These are phyloP conservation scores for Drosophila arizonae DNA, from an alignment of 1,140 invertebrate genomes.

Conservation along the genomic window DNA sequence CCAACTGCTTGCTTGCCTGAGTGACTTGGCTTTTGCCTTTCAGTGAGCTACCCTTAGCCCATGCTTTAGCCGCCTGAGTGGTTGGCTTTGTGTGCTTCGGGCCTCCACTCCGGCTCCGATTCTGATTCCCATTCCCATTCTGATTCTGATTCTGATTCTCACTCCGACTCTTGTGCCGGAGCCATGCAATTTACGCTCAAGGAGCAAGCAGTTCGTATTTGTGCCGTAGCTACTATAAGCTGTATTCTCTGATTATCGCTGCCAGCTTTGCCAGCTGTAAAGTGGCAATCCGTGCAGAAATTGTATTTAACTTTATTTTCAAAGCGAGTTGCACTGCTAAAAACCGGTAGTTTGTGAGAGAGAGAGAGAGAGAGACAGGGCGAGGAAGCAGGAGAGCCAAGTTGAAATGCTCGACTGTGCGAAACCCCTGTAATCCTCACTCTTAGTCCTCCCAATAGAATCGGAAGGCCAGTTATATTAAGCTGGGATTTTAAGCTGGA, in stretches of 20 bases:
- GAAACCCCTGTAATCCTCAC: neutral
- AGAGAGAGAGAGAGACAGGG: no score
- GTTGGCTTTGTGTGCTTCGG: constrained; percentile 55
- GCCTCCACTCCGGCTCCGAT: constrained; percentile 16
- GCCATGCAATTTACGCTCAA: constrained; percentile 75
- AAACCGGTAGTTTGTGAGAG: constrained; percentile 16
- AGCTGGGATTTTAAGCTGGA: no score
- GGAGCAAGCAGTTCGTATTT: constrained; percentile 47
- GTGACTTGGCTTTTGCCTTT: constrained; percentile 63
- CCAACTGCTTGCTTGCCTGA: constrained; percentile 24
- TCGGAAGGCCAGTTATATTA: no score
- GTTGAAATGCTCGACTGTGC: neutral
- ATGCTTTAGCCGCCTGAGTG: constrained; percentile 61
- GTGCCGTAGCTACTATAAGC: constrained; percentile 42
- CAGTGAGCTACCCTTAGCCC: constrained; percentile 29
- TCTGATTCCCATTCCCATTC: constrained; percentile 16
- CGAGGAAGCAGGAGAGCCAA: no score
- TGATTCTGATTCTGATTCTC: neutral
- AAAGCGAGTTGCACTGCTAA: constrained; percentile 56
- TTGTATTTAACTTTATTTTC: constrained; percentile 79
- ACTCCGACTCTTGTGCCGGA: constrained; percentile 24
- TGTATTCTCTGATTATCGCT: constrained; percentile 39
- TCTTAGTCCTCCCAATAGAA: neutral
- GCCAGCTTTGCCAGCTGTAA: constrained; percentile 40
- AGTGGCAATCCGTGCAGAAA: constrained; percentile 78